Evolutionary conservation across 2,888 invertebrate genomes (phyloP).

Genomic region (Himalopsyche japonica): DNA sequence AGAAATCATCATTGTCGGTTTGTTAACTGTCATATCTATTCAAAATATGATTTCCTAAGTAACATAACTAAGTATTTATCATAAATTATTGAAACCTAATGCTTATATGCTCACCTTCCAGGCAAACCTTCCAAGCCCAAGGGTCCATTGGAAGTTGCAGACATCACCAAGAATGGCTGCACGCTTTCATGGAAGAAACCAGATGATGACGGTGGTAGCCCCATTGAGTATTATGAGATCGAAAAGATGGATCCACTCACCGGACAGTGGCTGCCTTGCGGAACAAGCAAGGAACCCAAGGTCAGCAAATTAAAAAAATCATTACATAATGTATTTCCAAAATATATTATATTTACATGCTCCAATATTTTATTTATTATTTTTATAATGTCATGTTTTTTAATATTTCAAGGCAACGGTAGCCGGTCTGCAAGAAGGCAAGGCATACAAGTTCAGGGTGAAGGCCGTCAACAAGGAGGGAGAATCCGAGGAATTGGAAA

Average conservation of each 20-base stretch:
- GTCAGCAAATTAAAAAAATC: slow-evolving; percentile 53
- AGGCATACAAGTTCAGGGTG: slow-evolving; percentile 97
- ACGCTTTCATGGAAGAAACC: slow-evolving; percentile 92
- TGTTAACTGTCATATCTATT: slow-evolving; percentile 41
- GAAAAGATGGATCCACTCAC: slow-evolving; percentile 93
- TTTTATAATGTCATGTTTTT: not conserved
- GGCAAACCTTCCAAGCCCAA: slow-evolving; percentile 78
- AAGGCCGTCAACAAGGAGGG: slow-evolving; percentile 98
- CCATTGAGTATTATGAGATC: slow-evolving; percentile 93
- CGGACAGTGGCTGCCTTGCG: slow-evolving; percentile 92
- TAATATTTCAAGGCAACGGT: slow-evolving; percentile 42
- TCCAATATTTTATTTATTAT: not conserved
- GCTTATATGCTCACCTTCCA: not conserved
- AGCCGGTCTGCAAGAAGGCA: slow-evolving; percentile 85
- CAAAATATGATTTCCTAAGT: slow-evolving; percentile 40
- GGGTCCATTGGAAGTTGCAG: slow-evolving; percentile 86
- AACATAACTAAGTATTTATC: too few species aligned
- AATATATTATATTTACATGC: too few species aligned
- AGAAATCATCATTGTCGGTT: slow-evolving; percentile 80
- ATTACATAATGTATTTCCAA: too few species aligned
- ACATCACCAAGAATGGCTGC: slow-evolving; percentile 90
- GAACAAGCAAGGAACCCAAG: slow-evolving; percentile 83
- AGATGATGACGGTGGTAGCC: slow-evolving; percentile 93
- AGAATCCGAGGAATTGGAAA: slow-evolving; percentile 93
- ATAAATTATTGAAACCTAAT: not conserved